phyloP scores from a whole-genome alignment of 2,797 vertebrate species.

The Cirrhinus molitorella region DNA sequence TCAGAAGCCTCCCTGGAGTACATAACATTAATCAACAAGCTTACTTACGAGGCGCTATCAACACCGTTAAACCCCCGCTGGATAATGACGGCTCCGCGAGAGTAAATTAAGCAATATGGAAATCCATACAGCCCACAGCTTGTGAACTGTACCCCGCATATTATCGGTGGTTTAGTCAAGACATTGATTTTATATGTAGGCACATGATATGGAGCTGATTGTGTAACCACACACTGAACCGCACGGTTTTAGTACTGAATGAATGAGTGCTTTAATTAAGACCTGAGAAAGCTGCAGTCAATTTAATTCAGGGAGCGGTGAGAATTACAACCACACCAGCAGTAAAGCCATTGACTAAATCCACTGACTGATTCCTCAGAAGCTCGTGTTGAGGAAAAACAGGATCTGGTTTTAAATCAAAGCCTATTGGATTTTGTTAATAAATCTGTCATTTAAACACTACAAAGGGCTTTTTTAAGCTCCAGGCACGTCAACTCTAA shows the following conservation, averaged over 20 bases:
- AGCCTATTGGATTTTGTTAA: conserved; percentile 59
- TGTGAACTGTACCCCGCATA: conserved; percentile 42
- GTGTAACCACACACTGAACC: conserved; percentile 42
- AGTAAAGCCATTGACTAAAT: conserved; percentile 55
- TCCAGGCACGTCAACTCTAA: conserved; percentile 16
- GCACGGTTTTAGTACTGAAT: conserved; percentile 53
- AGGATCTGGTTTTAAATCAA: conserved; percentile 59
- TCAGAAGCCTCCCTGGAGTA: conserved; percentile 52
- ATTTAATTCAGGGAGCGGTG: conserved; percentile 58
- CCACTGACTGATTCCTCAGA: conserved; percentile 55
- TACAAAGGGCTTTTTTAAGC: conserved; percentile 50
- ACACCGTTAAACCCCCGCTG: conserved; percentile 45
- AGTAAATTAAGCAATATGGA: conserved; percentile 61
- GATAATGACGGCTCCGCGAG: conserved; percentile 42
- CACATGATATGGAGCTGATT: conserved; percentile 23
- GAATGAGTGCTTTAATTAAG: conserved; percentile 64
- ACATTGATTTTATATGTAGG: conserved; percentile 46
- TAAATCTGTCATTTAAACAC: conserved; percentile 57
- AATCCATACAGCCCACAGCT: conserved; percentile 54
- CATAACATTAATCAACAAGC: conserved; percentile 61
- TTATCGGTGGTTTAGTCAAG: conserved; percentile 49
- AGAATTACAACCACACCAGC: conserved; percentile 62
- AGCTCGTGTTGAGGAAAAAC: conserved; percentile 56
- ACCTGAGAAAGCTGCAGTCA: conserved; percentile 59
- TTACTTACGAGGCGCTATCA: conserved; percentile 56